phyloP scores from a whole-genome alignment of 2,113 vertebrate species.

The Lepisosteus oculatus region DNA sequence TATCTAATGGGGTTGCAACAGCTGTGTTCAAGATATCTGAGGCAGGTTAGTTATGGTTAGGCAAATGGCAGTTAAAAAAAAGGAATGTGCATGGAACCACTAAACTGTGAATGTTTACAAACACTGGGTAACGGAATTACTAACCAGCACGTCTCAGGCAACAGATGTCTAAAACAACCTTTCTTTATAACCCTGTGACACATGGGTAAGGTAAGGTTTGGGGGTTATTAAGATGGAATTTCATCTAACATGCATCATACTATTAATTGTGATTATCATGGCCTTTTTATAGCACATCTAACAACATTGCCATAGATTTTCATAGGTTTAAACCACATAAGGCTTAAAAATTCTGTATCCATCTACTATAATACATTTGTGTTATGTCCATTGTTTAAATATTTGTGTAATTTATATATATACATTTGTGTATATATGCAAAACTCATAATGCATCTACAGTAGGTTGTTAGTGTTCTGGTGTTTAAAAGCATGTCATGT shows the following conservation, averaged over 20 bases:
- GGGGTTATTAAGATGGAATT: constrained; percentile 17
- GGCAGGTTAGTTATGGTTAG: constrained; percentile 68
- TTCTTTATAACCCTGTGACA: constrained; percentile 14
- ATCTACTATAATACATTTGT: background rate
- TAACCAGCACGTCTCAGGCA: constrained; percentile 31
- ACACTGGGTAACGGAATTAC: constrained; percentile 19
- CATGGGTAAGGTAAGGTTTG: constrained; percentile 30
- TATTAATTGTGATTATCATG: constrained; percentile 8
- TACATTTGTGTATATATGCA: constrained; percentile 4
- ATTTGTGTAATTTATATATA: background rate
- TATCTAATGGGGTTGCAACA: constrained; percentile 59
- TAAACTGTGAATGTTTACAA: constrained; percentile 24
- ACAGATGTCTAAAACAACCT: constrained; percentile 12
- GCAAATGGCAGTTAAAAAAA: background rate
- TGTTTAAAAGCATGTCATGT: background rate
- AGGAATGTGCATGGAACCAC: constrained; percentile 15
- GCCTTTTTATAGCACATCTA: background rate
- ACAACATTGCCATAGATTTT: background rate
- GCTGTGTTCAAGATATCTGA: constrained; percentile 63
- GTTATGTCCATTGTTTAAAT: background rate
- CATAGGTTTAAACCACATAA: background rate
- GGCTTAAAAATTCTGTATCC: background rate
- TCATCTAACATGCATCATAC: constrained; percentile 14
- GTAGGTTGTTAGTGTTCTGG: background rate
- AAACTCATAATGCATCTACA: background rate